These are phyloP conservation scores for Ectemnius cavifrons DNA, from an alignment of 2,888 invertebrate species.

Conservation along the genomic window DNA sequence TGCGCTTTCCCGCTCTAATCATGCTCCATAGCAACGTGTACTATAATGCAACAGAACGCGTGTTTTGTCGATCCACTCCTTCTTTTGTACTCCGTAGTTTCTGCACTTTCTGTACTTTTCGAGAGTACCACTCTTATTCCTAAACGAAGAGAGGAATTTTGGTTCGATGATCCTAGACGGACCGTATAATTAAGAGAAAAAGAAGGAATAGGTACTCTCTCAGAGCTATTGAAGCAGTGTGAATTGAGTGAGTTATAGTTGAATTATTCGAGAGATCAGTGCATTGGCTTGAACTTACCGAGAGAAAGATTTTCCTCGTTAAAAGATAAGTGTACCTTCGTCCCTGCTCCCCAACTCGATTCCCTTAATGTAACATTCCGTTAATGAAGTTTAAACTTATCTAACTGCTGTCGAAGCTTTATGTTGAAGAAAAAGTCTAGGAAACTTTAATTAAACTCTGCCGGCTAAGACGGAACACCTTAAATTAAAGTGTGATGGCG, in stretches of 20 bases:
- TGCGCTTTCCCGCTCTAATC: slow-evolving; percentile 13
- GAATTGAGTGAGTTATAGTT: slow-evolving; percentile 3
- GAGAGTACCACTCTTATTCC: no score
- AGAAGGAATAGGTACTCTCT: not conserved
- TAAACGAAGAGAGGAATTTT: no score
- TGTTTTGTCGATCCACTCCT: no score
- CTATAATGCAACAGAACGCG: no score
- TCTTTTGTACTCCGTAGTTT: no score
- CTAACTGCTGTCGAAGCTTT: slow-evolving; percentile 62
- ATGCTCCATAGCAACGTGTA: slow-evolving; percentile 12
- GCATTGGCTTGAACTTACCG: slow-evolving; percentile 35
- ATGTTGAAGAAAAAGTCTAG: slow-evolving; percentile 50
- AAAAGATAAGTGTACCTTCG: slow-evolving; percentile 49
- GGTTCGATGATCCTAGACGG: no score
- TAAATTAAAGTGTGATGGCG: slow-evolving; percentile 67
- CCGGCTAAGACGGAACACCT: slow-evolving; percentile 53
- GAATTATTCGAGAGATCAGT: slow-evolving; percentile 20
- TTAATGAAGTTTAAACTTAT: slow-evolving; percentile 66
- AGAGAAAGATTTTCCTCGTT: slow-evolving; percentile 48
- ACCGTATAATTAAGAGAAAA: no score
- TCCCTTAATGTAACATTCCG: slow-evolving; percentile 44
- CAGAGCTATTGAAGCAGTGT: slow-evolving; percentile 1
- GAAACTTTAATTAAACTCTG: slow-evolving; percentile 69
- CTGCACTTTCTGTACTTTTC: no score
- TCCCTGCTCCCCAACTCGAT: slow-evolving; percentile 33